Evolutionary conservation across 2,113 vertebrate species (phyloP).

Genomic region (Eptesicus fuscus): DNA sequence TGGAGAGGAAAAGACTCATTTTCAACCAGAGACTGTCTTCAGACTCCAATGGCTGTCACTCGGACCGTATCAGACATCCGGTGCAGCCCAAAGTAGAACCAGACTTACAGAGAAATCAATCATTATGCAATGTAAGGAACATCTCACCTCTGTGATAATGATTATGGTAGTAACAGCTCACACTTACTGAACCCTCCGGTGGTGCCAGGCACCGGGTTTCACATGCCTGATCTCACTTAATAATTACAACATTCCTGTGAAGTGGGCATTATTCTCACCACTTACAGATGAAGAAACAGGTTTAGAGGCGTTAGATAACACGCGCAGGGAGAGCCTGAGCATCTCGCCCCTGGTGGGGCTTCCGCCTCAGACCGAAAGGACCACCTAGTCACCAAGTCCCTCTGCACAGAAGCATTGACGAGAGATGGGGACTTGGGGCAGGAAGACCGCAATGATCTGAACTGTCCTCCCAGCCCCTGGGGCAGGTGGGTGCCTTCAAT

Average conservation of each 20-base stretch:
- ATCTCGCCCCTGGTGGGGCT: not conserved
- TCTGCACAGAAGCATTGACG: not conserved
- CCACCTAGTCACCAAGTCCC: not conserved
- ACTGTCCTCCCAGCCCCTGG: not conserved
- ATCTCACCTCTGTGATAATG: not conserved
- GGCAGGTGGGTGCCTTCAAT: not conserved
- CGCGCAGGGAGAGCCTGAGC: not conserved
- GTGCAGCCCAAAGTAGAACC: not conserved
- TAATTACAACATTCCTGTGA: not conserved
- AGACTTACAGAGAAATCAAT: not conserved
- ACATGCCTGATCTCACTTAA: not conserved
- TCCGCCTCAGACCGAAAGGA: not conserved
- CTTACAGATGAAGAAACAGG: not conserved
- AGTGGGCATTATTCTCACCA: not conserved
- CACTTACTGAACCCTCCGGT: not conserved
- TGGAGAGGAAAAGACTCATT: not conserved
- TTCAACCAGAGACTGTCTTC: not conserved
- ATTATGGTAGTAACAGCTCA: not conserved
- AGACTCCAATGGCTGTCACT: accelerated
- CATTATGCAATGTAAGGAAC: not conserved
- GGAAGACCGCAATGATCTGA: not conserved
- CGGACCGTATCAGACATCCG: not conserved
- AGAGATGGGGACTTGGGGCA: not conserved
- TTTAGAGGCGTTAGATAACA: not conserved
- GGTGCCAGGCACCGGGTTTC: not conserved